Percentiles rank a stretch among this genome's conserved stretches.
These are phyloP conservation scores for Pecten maximus DNA, from an alignment of 2,888 invertebrate species.

Conservation along the genomic window DNA sequence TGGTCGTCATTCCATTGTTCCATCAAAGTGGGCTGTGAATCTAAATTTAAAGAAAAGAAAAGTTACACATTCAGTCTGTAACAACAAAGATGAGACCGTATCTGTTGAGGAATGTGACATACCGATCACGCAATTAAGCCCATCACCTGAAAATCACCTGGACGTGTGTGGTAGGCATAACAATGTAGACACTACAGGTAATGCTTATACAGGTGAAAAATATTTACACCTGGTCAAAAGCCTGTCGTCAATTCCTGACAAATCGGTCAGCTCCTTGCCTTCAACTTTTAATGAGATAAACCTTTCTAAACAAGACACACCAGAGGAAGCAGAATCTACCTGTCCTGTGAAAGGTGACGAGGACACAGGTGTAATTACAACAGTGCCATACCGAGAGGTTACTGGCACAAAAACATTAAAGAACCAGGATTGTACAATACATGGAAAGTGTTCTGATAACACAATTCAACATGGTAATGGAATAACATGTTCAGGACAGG, in stretches of 20 bases:
- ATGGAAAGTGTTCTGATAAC: not conserved
- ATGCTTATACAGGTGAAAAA: not conserved
- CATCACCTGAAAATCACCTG: constrained; percentile 26
- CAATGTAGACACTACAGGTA: not conserved
- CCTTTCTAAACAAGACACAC: constrained; percentile 16
- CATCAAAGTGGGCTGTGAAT: not conserved
- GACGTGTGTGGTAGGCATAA: constrained; percentile 13
- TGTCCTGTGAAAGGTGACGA: not conserved
- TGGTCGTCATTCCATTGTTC: not conserved
- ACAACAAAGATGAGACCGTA: not conserved
- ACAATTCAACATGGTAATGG: not conserved
- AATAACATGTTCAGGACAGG: not conserved
- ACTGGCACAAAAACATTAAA: not conserved
- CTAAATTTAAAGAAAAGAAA: not conserved
- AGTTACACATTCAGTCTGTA: not conserved
- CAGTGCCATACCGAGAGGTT: not conserved
- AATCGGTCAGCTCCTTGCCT: not conserved
- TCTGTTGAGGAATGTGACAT: not conserved
- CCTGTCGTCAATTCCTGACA: not conserved
- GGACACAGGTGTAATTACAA: not conserved
- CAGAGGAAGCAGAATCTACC: not conserved
- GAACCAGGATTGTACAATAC: not conserved
- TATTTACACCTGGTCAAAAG: constrained; percentile 18
- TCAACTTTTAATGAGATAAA: not conserved
- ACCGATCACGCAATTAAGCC: constrained; percentile 19